Conservation (phyloP, 2,113 vertebrate species). For the Poicephalus meyeri region DNA sequence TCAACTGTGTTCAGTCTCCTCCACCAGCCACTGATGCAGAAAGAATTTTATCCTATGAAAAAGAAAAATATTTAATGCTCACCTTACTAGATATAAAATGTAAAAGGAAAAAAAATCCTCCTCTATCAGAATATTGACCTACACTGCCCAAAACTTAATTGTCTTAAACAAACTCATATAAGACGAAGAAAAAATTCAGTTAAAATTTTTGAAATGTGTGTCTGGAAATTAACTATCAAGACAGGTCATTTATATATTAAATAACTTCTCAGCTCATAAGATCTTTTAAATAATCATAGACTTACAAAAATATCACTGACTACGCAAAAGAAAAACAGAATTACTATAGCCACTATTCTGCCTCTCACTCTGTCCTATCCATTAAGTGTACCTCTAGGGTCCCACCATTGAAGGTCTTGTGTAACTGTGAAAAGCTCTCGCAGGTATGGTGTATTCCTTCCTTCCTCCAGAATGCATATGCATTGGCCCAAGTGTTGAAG, state of each 20-base stretch:
- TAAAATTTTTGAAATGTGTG: background rate
- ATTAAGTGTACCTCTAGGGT: background rate
- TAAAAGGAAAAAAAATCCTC: background rate
- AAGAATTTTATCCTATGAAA: background rate
- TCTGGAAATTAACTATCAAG: constrained; percentile 9
- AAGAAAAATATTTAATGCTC: background rate
- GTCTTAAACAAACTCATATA: constrained; percentile 12
- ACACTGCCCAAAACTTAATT: background rate
- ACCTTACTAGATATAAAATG: background rate
- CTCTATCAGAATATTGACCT: background rate
- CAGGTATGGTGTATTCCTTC: background rate
- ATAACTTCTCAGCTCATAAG: background rate
- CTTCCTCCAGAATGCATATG: background rate
- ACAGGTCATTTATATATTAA: background rate
- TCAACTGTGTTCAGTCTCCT: background rate
- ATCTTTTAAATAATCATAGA: background rate
- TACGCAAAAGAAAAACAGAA: background rate
- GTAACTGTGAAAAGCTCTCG: background rate
- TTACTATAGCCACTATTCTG: accelerated
- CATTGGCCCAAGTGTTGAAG: background rate
- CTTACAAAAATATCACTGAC: background rate
- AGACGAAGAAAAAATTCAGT: background rate
- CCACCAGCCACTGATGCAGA: background rate
- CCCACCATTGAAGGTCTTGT: background rate
- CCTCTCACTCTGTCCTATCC: background rate